Base-by-base conservation (phyloP, 2,113 vertebrate species). In the Semnopithecus entellus region DNA sequence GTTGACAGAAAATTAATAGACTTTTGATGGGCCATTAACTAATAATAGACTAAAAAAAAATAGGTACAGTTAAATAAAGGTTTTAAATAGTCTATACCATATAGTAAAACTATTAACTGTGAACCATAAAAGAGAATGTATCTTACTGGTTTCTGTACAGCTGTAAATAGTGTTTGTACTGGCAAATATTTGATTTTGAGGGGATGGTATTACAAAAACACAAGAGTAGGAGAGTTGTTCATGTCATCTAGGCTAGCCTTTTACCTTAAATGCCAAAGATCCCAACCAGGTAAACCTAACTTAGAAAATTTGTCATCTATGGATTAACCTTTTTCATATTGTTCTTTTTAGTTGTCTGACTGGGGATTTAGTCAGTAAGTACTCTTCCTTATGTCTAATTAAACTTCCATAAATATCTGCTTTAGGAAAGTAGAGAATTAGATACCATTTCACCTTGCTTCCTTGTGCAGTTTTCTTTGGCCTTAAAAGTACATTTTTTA, bases 61-160 rank as follows among this genome's bases (percentile, higher is more conserved):
- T 50, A 50, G 50, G 16, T 91, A 38, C n/a, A 94, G 2, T 96
- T 88, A 45, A 76, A n/a, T 82, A 93, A 93, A 73, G 18, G 27
- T 85, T 94, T 95, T 91, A 81, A 91, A 40, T 64, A 55, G 61
- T 73, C 64, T 75, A 8, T 43, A 9, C 27, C 66, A 0, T 85
- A 18, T 82, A 30, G 70, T 92, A 90, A 90, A 96, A 95, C 79
- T 94, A 45, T 96, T 92, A 84, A 61, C 32, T 81, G 2, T 93
- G 38, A 82, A 78, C 73, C 80, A 50, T 84, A 32, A 85, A 72
- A 91, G 59, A 94, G 55, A 91, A 35, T 25, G 2, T 52, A 43
- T 83, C 23, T 73, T 75, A 32, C 6, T 91, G 55, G 22, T 96
- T 94, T 95, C 78, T 84, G 3, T 75, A 66, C 3, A 66, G 4